Base-by-base conservation (phyloP, 64 coral and sea anemone genomes). In the Anthopleura sola region DNA sequence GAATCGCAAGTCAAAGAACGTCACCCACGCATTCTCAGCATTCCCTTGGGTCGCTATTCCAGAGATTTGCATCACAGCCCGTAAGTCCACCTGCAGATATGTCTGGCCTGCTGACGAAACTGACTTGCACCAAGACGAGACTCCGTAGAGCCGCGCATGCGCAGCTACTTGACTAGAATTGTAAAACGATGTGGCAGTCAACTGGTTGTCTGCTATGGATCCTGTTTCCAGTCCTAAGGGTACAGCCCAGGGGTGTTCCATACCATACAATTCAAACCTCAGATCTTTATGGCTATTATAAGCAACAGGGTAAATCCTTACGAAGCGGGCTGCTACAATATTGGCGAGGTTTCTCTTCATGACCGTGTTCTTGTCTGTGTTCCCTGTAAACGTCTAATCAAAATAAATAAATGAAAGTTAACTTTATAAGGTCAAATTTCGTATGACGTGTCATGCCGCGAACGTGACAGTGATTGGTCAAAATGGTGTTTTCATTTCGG, bases 131-230 rank as follows among this genome's bases (percentile, higher is more conserved):
- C 80, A 83, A 0, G 80, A 83, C 20, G 80, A 55, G 19, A 49
- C 37, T 36, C 53, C 80, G n/a, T 83, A 83, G 47, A 83, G 32
- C 33, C 80, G 80, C n/a, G 33, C 80, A 83, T 31, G n/a, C 32
- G 49, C 32, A 2, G 80, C 80, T 24, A 9, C 21, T 16, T 83
- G 28, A 56, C 20, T 53, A n/a, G 23, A 49, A 46, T 50, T 31
- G 14, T 44, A 44, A 6, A 17, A 56, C 13, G 80, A 83, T 20
- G 80, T 54, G 1, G 80, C 32, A 31, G 80, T n/a, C 15, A 83
- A 10, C 16, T 6, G 44, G 6, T 53, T 33, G 48, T 77, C 33
- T 3, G 32, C 14, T 34, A 77, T 34, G 15, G 75, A 66, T 12
- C 60, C 60, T 6, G 19, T 49, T 29, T 83, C 80, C 53, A 83